Base-by-base conservation (phyloP, 2,888 invertebrate species). In the Acrocyrtus sp. region DNA sequence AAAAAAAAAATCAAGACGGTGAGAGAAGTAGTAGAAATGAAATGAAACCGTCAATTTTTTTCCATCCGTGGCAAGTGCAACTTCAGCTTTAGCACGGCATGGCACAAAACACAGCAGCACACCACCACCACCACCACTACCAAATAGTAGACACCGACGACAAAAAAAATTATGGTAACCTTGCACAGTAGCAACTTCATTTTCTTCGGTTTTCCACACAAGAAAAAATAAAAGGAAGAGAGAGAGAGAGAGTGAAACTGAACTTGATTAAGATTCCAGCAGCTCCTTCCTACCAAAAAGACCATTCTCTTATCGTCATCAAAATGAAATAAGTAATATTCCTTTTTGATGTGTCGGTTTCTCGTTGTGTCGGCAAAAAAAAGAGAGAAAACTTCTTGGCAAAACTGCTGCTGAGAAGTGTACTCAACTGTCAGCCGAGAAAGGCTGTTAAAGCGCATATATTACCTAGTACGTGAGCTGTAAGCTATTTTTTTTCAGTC, bases 231-330 rank as follows among this genome's bases (percentile, higher is more conserved):
- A 66, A 57, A 53, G 58, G n/a, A n/a, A n/a, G n/a, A n/a, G n/a
- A n/a, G n/a, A n/a, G n/a, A n/a, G n/a, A n/a, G n/a, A n/a, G n/a
- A n/a, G n/a, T n/a, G n/a, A n/a, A n/a, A n/a, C n/a, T n/a, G n/a
- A n/a, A n/a, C n/a, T 67, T 67, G 67, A 67, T 67, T 67, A 67
- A 67, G 67, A 67, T 67, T 67, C 67, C 67, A 58, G 48, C 48
- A 65, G 51, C 65, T 39, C 24, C 39, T 61, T 24, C 48, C 39
- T 29, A 50, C 21, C 34, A 50, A 51, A 21, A 50, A 12, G 6
- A 4, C 12, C 29, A 48, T 54, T 63, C 39, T 62, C 62, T 62
- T 62, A 45, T 54, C 65, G 57, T 50, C 66, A 53, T 26, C 26
- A 29, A 56, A 45, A 24, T n/a, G n/a, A 54, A 67, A 67, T 57